Evolutionary conservation across 2,888 invertebrate genomes (phyloP), one percentile per base, ranked within the genome.

Genomic region (Punctoribates punctum): DNA sequence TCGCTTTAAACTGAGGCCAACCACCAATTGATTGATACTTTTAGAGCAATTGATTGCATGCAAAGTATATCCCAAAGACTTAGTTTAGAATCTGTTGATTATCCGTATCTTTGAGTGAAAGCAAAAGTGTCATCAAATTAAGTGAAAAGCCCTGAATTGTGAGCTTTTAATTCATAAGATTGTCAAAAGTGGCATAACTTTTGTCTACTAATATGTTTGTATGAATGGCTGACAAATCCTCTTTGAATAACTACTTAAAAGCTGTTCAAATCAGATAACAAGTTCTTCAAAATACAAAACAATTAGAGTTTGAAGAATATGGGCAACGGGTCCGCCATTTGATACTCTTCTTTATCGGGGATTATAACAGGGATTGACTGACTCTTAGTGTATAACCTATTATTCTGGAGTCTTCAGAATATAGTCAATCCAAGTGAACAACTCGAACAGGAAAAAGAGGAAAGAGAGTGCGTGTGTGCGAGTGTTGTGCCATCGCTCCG

Each of bases 401-500:
- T 54, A 54, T 20, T 42, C 34, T 48, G 1, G 1, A 9, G 29
- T 9, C 6, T 51, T 17, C 5, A n/a, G 20, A 51, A n/a, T 13
- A 15, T n/a, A 57, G 57, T 25, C 11, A 25, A 60, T 17, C 8
- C 42, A 27, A 67, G 67, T 67, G 67, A 67, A 67, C 67, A 67
- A 67, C 67, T 23, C 42, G n/a, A n/a, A 20, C 34, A 34, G 4
- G 3, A 3, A 34, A 5, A 67, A 67, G 42, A 65, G 67, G 67
- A 67, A 67, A 42, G 67, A 67, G 67, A 42, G 67, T 67, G 67
- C 67, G 67, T 67, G 67, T 65, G 65, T 51, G 51, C 17, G n/a
- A 51, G 11, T 51, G 51, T 20, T 51, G 51, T 60, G 60, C 60
- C 60, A 60, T 2, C 29, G 23, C 60, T 60, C 17, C 29, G 60